A percentile compares a stretch with the other conserved stretches of the same genome.
Conservation (phyloP, 2,888 invertebrate genomes). For the Dilophus febrilis region DNA sequence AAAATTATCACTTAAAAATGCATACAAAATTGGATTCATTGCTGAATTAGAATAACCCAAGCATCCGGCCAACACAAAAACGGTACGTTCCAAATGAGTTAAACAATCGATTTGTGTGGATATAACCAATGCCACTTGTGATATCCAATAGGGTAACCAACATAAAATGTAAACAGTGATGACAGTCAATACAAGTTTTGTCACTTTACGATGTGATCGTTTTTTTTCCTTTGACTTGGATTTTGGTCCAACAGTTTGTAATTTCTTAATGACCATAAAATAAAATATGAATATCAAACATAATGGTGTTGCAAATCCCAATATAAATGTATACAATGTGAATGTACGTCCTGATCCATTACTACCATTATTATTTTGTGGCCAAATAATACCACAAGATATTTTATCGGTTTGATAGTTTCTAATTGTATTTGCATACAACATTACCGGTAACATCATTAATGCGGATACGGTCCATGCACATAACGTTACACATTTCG, state of each 20-base stretch:
- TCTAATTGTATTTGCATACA: conserved; percentile 52
- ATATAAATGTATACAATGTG: conserved; percentile 61
- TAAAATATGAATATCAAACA: conserved; percentile 66
- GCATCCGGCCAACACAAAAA: conserved; percentile 63
- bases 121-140: conserved; percentile 29
- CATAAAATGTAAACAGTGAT: conserved; percentile 73
- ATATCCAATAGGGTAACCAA: conserved; percentile 68
- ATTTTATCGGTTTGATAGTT: conserved; percentile 31
- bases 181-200: conserved; percentile 66
- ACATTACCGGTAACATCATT: conserved; percentile 67
- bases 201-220: conserved; percentile 64
- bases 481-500: conserved; percentile 53
- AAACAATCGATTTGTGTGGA: conserved; percentile 47
- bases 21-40: conserved; percentile 72
- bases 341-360: conserved; percentile 43
- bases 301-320: conserved; percentile 66
- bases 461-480: conserved; percentile 68
- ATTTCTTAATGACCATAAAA: conserved; percentile 60
- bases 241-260: conserved; percentile 68
- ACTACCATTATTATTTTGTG: conserved; percentile 25
- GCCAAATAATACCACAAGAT: conserved; percentile 61
- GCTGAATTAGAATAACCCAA: conserved; percentile 57
- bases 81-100: conserved; percentile 47
- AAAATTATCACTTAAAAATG: conserved; percentile 74
- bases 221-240: conserved; percentile 64